phyloP scores from a whole-genome alignment of 2,113 vertebrate species.

The Motacilla alba region DNA sequence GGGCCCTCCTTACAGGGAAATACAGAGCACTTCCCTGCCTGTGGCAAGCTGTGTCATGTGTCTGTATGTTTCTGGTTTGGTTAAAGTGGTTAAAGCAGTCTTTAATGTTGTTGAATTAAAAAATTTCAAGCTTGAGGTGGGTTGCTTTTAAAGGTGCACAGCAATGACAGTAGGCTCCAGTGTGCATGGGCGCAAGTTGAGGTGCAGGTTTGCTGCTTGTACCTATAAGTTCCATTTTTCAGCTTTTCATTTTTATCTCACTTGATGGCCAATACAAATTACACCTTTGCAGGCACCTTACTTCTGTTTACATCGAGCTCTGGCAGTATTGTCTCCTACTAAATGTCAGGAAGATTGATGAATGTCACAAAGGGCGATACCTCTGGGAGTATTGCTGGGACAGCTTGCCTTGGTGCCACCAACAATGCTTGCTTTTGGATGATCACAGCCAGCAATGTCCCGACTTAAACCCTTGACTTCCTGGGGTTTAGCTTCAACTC shows the following conservation, averaged over 20 bases:
- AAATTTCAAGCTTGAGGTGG: neutral
- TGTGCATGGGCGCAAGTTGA: neutral
- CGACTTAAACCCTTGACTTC: neutral
- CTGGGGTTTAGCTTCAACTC: neutral
- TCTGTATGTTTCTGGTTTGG: neutral
- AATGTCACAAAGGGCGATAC: neutral
- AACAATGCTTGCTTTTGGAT: neutral
- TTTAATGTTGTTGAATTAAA: neutral
- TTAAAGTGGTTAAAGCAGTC: neutral
- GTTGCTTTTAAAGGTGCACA: neutral
- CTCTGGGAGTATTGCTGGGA: neutral
- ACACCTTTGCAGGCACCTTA: neutral
- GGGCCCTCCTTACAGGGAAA: constrained; percentile 41
- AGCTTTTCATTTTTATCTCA: constrained; percentile 25
- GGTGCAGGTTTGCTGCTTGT: neutral
- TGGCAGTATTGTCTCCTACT: neutral
- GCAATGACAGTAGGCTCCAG: neutral
- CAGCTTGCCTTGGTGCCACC: neutral
- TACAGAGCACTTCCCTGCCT: constrained; percentile 20
- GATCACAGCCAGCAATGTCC: neutral
- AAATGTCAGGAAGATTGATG: neutral
- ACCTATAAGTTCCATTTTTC: neutral
- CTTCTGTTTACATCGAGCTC: neutral
- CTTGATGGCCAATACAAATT: neutral
- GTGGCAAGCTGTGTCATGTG: neutral